Base-by-base conservation (phyloP, 2,797 vertebrate genomes). In the Oreonectes daqikongensis region DNA sequence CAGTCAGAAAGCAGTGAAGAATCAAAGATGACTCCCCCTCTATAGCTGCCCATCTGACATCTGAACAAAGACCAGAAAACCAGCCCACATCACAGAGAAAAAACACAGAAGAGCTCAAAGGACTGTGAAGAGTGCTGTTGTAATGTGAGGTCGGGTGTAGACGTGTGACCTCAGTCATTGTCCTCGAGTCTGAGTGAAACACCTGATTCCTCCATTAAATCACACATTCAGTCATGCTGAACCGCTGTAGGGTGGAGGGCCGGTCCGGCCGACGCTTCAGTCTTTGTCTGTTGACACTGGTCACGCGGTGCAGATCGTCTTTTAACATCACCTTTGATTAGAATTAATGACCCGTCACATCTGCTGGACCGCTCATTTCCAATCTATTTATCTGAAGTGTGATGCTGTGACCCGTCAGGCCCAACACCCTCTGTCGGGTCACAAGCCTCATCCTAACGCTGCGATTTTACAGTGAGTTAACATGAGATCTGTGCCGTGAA, bases 301-400 rank as follows among this genome's bases (percentile, higher is more conserved):
- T 91, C 95, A 93, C 92, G 93, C 92, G 92, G 93, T 90, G 86
- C 92, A 90, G 92, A 92, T 95, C 90, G 86, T 91, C 93, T 95
- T 94, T 95, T 93, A 91, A 90, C 93, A 95, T 94, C 95, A 96
- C 93, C 94, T 96, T 95, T 96, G 95, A 97, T 97, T 96, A 97
- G 95, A 97, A 98, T 98, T 96, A 97, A 98, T 97, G 95, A 94
- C 83, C 94, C 93, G 91, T 97, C 93, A 90, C 93, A 87, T 93
- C 90, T 94, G 91, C 93, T 94, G 93, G 93, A 93, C 92, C 92
- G 94, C 93, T 95, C 93, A 95, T 95, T 95, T 96, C 94, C 94
- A 95, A 96, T 92, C 92, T 94, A 97, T 97, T 95, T 94, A 95
- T 96, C 95, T 96, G 94, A 42, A 42, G 40, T 42, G 40, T 42